Evolutionary conservation across 2,888 invertebrate genomes (phyloP).

Genomic region (Deroplatys truncata): DNA sequence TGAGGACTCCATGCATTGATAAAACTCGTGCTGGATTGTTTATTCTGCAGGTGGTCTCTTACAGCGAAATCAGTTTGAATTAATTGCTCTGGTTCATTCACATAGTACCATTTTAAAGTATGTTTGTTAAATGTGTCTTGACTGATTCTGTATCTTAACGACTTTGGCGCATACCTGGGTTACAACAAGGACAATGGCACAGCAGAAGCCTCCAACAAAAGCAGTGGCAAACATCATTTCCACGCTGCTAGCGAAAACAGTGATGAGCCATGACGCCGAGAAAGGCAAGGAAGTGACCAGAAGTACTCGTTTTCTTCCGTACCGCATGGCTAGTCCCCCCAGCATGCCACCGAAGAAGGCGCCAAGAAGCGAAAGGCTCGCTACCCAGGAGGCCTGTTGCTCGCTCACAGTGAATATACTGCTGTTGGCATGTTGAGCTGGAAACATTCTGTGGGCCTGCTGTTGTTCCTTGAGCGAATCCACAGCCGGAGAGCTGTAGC

Average conservation of each 20-base stretch:
- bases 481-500: constrained; percentile 77
- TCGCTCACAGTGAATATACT: constrained; percentile 41
- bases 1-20: too few species aligned
- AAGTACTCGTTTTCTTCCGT: constrained; percentile 66
- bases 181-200: constrained; percentile 70
- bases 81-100: too few species aligned
- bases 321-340: constrained; percentile 72
- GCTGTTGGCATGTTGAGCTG: neutral
- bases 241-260: constrained; percentile 72
- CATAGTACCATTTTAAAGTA: too few species aligned
- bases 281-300: constrained; percentile 70
- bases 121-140: too few species aligned
- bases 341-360: constrained; percentile 76
- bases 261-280: constrained; percentile 76
- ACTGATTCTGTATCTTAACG: too few species aligned
- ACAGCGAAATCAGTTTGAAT: too few species aligned
- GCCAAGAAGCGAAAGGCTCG: constrained; percentile 72
- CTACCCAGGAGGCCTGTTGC: constrained; percentile 79
- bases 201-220: constrained; percentile 78
- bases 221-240: constrained; percentile 79
- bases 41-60: too few species aligned
- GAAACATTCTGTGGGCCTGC: constrained; percentile 13
- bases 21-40: too few species aligned
- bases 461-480: constrained; percentile 58
- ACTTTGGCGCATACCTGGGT: constrained; percentile 55